Percentiles rank a stretch among this genome's conserved stretches.
Conservation (phyloP, 2,888 invertebrate genomes). For the Siphonodentalium dalli region DNA sequence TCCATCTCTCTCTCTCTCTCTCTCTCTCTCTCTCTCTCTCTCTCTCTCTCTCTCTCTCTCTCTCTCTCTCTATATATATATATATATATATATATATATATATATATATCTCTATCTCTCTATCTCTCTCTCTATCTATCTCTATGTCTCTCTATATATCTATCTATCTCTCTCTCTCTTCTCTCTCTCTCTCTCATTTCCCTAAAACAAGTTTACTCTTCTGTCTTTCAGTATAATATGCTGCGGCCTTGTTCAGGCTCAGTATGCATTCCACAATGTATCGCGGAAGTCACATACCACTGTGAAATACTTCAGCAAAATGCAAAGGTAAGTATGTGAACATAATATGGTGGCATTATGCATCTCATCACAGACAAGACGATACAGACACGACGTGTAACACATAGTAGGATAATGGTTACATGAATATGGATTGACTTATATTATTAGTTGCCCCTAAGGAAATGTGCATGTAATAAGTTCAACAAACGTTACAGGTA, state of each 20-base stretch:
- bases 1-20: constrained; percentile 12
- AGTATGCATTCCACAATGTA: constrained; percentile 70
- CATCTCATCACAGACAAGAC: no score
- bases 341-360: not conserved
- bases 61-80: not conserved
- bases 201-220: not conserved
- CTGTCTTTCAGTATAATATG: constrained; percentile 66
- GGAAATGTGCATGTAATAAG: no score
- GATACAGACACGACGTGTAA: no score
- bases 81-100: no score
- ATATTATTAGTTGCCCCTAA: no score
- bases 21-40: constrained; percentile 13
- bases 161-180: not conserved
- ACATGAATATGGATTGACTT: no score
- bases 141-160: constrained; percentile 4
- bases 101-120: no score
- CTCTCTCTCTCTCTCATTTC: no score
- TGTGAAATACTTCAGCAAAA: constrained; percentile 69
- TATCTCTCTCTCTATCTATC: constrained; percentile 12
- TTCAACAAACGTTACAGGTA: no score
- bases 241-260: constrained; percentile 69
- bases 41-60: constrained; percentile 3
- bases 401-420: no score
- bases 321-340: constrained; percentile 63
- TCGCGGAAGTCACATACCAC: constrained; percentile 69